Percentiles rank a stretch among this genome's conserved stretches.
phyloP scores from a whole-genome alignment of 1,140 invertebrate genomes.

The Zophobas atratus region DNA sequence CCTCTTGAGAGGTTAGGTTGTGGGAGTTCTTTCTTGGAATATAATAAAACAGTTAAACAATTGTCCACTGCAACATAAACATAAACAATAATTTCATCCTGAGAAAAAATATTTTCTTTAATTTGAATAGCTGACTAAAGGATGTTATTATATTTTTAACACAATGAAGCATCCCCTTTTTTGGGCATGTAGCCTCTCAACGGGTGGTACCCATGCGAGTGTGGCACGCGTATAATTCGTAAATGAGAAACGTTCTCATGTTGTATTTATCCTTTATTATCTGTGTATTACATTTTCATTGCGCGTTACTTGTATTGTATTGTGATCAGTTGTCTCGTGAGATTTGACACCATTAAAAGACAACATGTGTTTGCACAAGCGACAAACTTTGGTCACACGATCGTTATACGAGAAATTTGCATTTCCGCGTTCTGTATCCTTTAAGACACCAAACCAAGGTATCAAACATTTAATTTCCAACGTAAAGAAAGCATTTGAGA shows the following conservation, averaged over 20 bases:
- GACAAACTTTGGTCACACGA: constrained; percentile 10
- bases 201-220: constrained; percentile 17
- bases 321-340: constrained; percentile 32
- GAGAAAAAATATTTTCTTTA: constrained; percentile 21
- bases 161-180: constrained; percentile 34
- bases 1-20: constrained; percentile 27
- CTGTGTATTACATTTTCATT: not conserved
- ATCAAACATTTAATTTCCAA: too few species aligned
- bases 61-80: constrained; percentile 28
- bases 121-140: constrained; percentile 19
- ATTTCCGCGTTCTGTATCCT: too few species aligned
- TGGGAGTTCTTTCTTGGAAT: constrained; percentile 27
- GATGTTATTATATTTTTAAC: constrained; percentile 21
- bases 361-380: constrained; percentile 2
- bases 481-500: too few species aligned
- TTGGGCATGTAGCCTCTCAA: constrained; percentile 19
- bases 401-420: not conserved
- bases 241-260: constrained; percentile 48
- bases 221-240: constrained; percentile 35
- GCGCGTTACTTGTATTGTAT: constrained; percentile 11
- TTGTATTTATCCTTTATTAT: constrained; percentile 33
- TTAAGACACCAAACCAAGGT: too few species aligned
- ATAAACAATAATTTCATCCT: constrained; percentile 30
- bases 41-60: constrained; percentile 40
- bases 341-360: constrained; percentile 30